Conservation (phyloP, 2,888 invertebrate genomes). For the Acanthoscelides obtectus region DNA sequence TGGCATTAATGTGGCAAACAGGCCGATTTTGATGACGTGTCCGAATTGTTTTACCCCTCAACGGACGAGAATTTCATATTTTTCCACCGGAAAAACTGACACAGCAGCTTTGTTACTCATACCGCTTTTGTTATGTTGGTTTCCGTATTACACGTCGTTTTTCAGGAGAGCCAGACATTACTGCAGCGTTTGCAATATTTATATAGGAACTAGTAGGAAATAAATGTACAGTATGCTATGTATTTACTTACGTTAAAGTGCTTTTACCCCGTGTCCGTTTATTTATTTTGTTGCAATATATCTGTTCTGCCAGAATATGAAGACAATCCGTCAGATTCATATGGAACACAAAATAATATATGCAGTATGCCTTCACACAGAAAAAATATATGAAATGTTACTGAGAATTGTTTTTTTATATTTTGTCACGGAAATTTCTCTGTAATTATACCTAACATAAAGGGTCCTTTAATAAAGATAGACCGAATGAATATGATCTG, state of each 20-base stretch:
- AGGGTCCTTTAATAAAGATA: too few species aligned
- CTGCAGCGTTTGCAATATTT: conserved; percentile 11
- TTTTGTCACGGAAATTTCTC: too few species aligned
- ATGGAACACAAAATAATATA: too few species aligned
- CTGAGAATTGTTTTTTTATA: too few species aligned
- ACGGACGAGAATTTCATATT: conserved; percentile 1
- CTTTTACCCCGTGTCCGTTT: neutral
- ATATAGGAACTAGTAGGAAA: conserved; percentile 5
- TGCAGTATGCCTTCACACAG: too few species aligned
- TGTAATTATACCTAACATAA: too few species aligned
- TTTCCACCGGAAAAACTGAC: conserved; percentile 7
- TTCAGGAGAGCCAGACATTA: conserved; percentile 4
- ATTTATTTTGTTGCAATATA: neutral
- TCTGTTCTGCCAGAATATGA: too few species aligned
- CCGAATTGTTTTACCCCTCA: conserved; percentile 10
- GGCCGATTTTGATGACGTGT: conserved; percentile 10
- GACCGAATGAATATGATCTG: too few species aligned
- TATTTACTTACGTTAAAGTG: neutral
- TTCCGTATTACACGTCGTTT: conserved; percentile 5
- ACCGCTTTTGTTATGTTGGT: conserved; percentile 9
- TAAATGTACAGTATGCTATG: neutral
- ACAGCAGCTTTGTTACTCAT: neutral
- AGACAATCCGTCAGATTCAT: too few species aligned
- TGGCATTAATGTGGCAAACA: conserved; percentile 2
- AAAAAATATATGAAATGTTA: too few species aligned